phyloP scores from a whole-genome alignment of 2,888 invertebrate genomes.

The Actias luna region DNA sequence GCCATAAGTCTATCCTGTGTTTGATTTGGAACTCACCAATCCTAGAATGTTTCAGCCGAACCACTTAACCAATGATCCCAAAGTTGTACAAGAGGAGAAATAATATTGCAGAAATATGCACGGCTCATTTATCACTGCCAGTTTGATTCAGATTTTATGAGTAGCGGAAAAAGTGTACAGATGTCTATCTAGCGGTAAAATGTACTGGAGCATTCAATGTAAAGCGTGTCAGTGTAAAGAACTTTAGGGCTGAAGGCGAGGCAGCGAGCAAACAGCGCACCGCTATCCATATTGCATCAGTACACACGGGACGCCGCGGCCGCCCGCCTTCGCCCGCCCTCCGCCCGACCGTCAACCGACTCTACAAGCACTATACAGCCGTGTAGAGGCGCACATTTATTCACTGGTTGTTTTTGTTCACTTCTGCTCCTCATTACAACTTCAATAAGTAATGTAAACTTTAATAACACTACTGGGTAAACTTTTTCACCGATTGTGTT shows the following conservation, averaged over 20 bases:
- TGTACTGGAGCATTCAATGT: neutral
- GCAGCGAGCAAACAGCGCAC: neutral
- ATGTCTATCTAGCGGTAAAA: neutral
- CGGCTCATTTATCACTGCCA: too few relatives aligned
- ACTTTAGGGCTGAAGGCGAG: neutral
- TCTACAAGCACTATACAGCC: neutral
- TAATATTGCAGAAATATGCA: too few relatives aligned
- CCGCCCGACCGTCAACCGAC: too few relatives aligned
- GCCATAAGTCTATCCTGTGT: too few relatives aligned
- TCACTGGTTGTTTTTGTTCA: neutral
- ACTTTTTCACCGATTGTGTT: too few relatives aligned
- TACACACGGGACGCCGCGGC: neutral
- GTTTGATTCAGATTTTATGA: neutral
- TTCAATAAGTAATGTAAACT: neutral
- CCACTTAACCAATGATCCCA: too few relatives aligned
- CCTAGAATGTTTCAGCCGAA: too few relatives aligned
- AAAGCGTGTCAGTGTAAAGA: neutral
- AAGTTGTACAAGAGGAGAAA: too few relatives aligned
- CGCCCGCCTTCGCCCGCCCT: too few relatives aligned
- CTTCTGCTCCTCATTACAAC: neutral
- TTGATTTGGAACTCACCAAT: too few relatives aligned
- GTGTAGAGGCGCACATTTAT: neutral
- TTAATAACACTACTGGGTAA: too few relatives aligned
- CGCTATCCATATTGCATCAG: slow-evolving; percentile 3
- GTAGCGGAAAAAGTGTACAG: neutral